These are phyloP conservation scores for Lobophora halterata DNA, from an alignment of 2,888 invertebrate species.

Conservation along the genomic window DNA sequence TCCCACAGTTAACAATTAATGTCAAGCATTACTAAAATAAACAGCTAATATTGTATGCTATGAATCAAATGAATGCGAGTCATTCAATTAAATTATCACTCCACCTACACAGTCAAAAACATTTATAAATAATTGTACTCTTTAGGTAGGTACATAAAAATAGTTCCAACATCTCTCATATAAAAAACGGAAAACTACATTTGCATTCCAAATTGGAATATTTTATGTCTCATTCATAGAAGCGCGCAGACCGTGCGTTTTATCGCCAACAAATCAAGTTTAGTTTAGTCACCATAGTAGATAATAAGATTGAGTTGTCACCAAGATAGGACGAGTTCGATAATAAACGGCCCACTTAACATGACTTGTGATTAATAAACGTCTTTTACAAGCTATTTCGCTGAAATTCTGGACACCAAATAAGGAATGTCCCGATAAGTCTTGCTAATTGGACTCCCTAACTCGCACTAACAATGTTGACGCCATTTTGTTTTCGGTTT, in stretches of 20 bases:
- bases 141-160: constrained; percentile 2
- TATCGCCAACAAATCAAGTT: constrained; percentile 39
- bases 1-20: too few relatives aligned
- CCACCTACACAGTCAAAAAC: neutral
- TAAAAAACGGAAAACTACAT: constrained; percentile 19
- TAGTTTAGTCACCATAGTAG: constrained; percentile 36
- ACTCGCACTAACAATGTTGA: constrained; percentile 28
- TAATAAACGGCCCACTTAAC: constrained; percentile 68
- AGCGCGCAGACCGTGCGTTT: constrained; percentile 22
- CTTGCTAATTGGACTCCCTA: constrained; percentile 48
- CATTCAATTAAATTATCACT: constrained; percentile 2
- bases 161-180: constrained; percentile 6
- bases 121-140: neutral
- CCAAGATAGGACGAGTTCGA: constrained; percentile 50
- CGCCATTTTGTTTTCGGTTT: constrained; percentile 26
- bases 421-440: constrained; percentile 46
- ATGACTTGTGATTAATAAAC: constrained; percentile 60
- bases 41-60: too few relatives aligned
- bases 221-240: constrained; percentile 24
- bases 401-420: constrained; percentile 45
- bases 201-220: constrained; percentile 23
- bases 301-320: constrained; percentile 74
- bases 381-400: constrained; percentile 59
- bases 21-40: too few relatives aligned
- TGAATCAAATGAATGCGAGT: too few relatives aligned